phyloP scores from a whole-genome alignment of 1,140 invertebrate genomes.

The Hestina assimilis region DNA sequence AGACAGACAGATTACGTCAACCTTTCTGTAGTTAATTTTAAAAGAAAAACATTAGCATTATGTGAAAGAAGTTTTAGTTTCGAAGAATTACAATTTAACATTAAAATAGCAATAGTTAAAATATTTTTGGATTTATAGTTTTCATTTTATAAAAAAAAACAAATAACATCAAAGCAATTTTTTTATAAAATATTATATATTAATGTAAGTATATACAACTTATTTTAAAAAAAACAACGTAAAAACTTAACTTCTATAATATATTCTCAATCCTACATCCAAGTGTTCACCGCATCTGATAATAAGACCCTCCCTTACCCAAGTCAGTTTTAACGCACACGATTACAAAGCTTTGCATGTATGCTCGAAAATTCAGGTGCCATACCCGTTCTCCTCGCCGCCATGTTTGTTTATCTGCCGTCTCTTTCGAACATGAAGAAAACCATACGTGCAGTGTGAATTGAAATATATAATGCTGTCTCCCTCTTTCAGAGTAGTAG shows the following conservation, averaged over 20 bases:
- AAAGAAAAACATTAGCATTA: too few relatives aligned
- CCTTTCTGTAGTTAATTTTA: not conserved
- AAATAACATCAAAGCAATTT: too few relatives aligned
- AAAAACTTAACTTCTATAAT: too few relatives aligned
- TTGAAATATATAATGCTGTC: constrained; percentile 40
- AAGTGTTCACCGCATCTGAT: constrained; percentile 16
- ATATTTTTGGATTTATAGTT: too few relatives aligned
- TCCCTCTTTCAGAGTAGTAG: constrained; percentile 37
- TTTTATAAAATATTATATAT: too few relatives aligned
- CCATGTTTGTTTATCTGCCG: constrained; percentile 64
- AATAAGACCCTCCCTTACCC: constrained; percentile 14
- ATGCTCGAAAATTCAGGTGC: constrained; percentile 54
- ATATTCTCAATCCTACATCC: not conserved
- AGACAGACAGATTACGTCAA: constrained; percentile 6
- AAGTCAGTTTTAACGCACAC: constrained; percentile 25
- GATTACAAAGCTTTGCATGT: constrained; percentile 36
- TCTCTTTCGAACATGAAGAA: constrained; percentile 45
- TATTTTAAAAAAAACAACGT: too few relatives aligned
- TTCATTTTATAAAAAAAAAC: too few relatives aligned
- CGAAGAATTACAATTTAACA: too few relatives aligned
- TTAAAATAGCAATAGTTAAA: too few relatives aligned
- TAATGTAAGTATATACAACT: too few relatives aligned
- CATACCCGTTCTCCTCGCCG: constrained; percentile 50
- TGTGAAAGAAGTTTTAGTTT: too few relatives aligned
- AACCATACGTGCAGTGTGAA: constrained; percentile 29